These are phyloP conservation scores for Cervus canadensis DNA, from an alignment of 2,113 vertebrate species.

Conservation along the genomic window DNA sequence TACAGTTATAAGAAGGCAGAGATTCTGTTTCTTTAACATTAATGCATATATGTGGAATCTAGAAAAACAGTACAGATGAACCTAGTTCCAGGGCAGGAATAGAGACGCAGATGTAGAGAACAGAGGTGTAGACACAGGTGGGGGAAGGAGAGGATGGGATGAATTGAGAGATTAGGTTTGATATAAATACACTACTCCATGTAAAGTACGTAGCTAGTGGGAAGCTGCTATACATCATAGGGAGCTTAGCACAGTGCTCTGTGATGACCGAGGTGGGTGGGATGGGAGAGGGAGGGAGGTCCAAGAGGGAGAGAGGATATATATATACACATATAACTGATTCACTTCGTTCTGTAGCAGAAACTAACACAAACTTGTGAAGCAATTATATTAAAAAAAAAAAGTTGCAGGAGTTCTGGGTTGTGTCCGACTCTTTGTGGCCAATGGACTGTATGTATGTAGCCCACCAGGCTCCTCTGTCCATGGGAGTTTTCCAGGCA, in stretches of 20 bases:
- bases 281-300: neutral
- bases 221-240: neutral
- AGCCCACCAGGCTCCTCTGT: neutral
- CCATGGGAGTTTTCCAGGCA: neutral
- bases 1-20: neutral
- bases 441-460: neutral
- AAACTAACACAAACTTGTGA: neutral
- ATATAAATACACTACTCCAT: neutral
- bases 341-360: neutral
- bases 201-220: neutral
- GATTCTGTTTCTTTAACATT: neutral
- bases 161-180: neutral
- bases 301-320: neutral
- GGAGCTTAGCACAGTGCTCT: neutral
- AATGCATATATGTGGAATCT: neutral
- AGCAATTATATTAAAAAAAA: neutral
- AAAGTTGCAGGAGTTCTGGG: neutral
- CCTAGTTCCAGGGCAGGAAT: neutral
- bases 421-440: neutral
- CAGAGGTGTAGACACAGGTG: neutral
- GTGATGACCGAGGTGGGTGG: neutral
- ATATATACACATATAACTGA: neutral
- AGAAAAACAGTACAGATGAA: neutral
- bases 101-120: neutral
- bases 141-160: neutral